Evolutionary conservation across 2,113 vertebrate genomes (phyloP).

Genomic region (Petromus typicus): DNA sequence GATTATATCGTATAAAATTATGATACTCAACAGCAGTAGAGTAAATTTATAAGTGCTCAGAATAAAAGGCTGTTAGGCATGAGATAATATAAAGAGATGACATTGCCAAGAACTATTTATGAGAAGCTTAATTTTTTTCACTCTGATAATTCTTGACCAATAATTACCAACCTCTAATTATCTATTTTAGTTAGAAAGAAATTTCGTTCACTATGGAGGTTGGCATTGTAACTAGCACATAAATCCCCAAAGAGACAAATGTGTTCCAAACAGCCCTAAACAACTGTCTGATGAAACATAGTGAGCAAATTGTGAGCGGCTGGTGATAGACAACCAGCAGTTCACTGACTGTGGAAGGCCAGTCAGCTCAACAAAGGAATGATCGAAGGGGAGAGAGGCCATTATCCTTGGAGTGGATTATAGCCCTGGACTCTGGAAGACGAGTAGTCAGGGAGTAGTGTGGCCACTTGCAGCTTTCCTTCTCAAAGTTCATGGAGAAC

Average conservation of each 20-base stretch:
- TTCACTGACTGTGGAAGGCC: slow-evolving; percentile 85
- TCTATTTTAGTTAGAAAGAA: slow-evolving; percentile 91
- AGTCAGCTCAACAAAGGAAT: slow-evolving; percentile 88
- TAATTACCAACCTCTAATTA: slow-evolving; percentile 91
- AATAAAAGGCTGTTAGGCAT: slow-evolving; percentile 85
- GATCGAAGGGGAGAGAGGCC: slow-evolving; percentile 84
- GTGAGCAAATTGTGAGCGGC: slow-evolving; percentile 89
- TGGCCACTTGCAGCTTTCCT: not conserved
- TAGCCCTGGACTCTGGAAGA: slow-evolving; percentile 62
- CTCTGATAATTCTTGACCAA: slow-evolving; percentile 92
- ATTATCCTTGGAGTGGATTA: slow-evolving; percentile 83
- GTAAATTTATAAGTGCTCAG: slow-evolving; percentile 84
- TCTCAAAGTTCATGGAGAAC: not conserved
- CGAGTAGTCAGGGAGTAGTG: not conserved
- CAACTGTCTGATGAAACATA: slow-evolving; percentile 90
- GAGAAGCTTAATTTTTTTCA: slow-evolving; percentile 90
- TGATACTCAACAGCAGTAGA: slow-evolving; percentile 81
- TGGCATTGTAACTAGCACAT: slow-evolving; percentile 87
- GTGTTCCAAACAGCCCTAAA: slow-evolving; percentile 91
- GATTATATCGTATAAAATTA: slow-evolving; percentile 84
- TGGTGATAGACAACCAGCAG: slow-evolving; percentile 88
- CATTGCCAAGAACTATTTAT: slow-evolving; percentile 90
- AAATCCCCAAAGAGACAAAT: slow-evolving; percentile 90
- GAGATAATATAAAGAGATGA: slow-evolving; percentile 87
- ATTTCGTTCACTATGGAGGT: slow-evolving; percentile 89